Base-by-base conservation (phyloP, 2,113 vertebrate genomes). In the Neodon shergylaensis region DNA sequence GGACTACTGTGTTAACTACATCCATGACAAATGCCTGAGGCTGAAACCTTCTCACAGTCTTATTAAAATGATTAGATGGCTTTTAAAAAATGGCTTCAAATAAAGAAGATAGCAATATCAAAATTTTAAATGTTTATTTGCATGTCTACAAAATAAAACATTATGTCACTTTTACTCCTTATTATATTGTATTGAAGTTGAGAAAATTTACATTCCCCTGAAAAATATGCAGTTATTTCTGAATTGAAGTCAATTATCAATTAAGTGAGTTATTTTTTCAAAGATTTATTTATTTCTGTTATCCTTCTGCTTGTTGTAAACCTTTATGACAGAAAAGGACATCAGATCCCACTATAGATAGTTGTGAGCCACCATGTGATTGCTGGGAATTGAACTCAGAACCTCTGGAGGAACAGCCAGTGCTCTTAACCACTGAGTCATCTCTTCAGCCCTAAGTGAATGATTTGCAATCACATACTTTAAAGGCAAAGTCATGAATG, bases 61-160 rank as follows among this genome's bases (percentile, higher is more conserved):
- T 88, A 88, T 65, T 81, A 79, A 97, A 83, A 92, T 92, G 47
- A 73, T 90, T 85, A 96, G 90, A 61, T 74, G 33, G 19, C 33
- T 76, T 39, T 22, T 13, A 52, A 65, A 70, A 85, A 58, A 49
- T 93, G 81, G 21, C 17, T 96, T 33, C 66, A 92, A 96, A 91
- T 52, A 54, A 36, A 90, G 83, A 86, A 94, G 31, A n/a, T 74
- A 78, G 19, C 2, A 90, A 52, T 81, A 94, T 91, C 2, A 66
- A 95, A 95, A 74, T 24, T 84, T 74, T 88, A 82, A 7, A 68
- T 93, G 4, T 95, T 94, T 94, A 70, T 86, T 94, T 81, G 39
- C 65, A 79, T 58, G 26, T 90, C 12, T 91, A 54, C 11, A 92
- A 95, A 94, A 79, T 88, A 73, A 96, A 97, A 93, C 78, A 84